Evolutionary conservation across 1,140 invertebrate genomes (phyloP), one percentile per base, ranked within the genome.

Genomic region (Onthophagus taurus): DNA sequence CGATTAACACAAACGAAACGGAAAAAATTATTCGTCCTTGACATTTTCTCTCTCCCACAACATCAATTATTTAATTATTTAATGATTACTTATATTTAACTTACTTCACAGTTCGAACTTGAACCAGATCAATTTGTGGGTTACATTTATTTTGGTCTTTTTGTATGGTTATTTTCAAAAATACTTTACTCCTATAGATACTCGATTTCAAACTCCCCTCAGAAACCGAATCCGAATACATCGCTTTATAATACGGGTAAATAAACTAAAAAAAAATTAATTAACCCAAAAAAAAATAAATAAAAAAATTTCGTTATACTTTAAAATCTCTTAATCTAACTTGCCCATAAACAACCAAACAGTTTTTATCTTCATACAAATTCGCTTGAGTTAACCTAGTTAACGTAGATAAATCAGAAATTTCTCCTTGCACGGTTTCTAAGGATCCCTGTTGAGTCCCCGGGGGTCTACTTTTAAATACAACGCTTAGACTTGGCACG

Each of bases 251-350:
- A 8, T 37, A 26, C 14, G 50, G 47, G 29, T 54, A 58, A 17
- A 44, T 49, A 29, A 51, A 41, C 55, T 57, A 39, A 23, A 56
- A 47, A 19, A 13, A 14, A 38, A 37, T 17, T 8, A 19, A 21
- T 1, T 2, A 3, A 20, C 16, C 18, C 13, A 9, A 19, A 12
- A 34, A 8, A 34, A 34, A 7, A 7, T 26, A 6, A 6, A 26
- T 6, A 26, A 26, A 39, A 21, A 24, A 19, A 23, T 39, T 14
- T 23, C 7, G 42, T 21, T 49, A 7, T 49, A 59, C 57, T 46
- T 57, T 59, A 42, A 59, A 54, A 9, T 57, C 53, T 30, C 53
- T 50, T 33, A 59, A 31, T 16, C 31, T 48, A 23, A 59, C 38
- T 18, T 44, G 48, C 8, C 57, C 57, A 36, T 55, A 59, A 34